These are phyloP conservation scores for Azorinus chamasolen DNA, from an alignment of 2,888 invertebrate species.

Conservation along the genomic window DNA sequence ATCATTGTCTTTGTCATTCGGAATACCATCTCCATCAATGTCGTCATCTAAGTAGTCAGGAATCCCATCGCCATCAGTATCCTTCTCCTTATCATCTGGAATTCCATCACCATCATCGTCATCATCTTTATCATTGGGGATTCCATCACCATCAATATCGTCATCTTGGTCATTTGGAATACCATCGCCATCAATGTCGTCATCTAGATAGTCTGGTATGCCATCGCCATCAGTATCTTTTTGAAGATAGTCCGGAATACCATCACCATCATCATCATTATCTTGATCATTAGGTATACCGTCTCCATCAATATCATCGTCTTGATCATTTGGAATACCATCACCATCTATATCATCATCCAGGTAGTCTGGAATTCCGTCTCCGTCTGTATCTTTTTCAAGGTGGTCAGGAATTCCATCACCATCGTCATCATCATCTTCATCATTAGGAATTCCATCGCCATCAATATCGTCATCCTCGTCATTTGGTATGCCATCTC, in stretches of 20 bases:
- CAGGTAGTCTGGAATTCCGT: conserved; percentile 78
- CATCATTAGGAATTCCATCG: conserved; percentile 80
- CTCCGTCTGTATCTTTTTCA: conserved; percentile 76
- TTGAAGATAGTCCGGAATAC: conserved; percentile 17
- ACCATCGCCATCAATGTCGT: conserved; percentile 77
- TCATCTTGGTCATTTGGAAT: conserved; percentile 74
- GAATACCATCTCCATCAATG: too few species aligned
- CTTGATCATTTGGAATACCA: conserved; percentile 72
- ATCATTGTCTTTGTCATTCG: too few species aligned
- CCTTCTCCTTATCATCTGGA: conserved; percentile 55
- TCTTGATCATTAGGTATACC: conserved; percentile 26
- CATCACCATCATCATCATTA: conserved; percentile 46
- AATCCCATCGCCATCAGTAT: conserved; percentile 81
- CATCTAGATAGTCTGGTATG: conserved; percentile 33
- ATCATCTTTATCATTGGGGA: conserved; percentile 76
- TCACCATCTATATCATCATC: conserved; percentile 74
- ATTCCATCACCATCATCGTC: conserved; percentile 80
- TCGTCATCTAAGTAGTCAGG: conserved; percentile 71
- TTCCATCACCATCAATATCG: conserved; percentile 82
- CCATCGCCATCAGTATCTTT: conserved; percentile 34
- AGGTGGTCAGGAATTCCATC: conserved; percentile 75
- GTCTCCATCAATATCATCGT: conserved; percentile 69
- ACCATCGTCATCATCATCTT: conserved; percentile 67
- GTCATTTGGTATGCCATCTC: conserved; percentile 81
- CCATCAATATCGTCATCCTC: conserved; percentile 74